Evolutionary conservation across 2,888 invertebrate genomes (phyloP), one percentile per base, ranked within the genome.

Genomic region (Pterostichus niger): DNA sequence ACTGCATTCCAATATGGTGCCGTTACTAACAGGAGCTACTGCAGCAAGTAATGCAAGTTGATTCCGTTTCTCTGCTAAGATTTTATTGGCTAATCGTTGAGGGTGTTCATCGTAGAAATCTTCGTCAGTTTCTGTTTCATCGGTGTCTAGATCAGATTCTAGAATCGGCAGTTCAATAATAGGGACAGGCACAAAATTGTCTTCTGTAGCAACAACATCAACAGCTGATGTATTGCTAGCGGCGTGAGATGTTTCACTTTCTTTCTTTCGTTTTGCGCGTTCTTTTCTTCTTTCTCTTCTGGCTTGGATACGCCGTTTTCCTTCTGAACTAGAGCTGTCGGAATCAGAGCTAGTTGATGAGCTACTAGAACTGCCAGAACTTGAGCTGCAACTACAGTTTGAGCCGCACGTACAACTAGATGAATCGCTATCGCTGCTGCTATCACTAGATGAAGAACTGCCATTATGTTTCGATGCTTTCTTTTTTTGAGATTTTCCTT

Each of bases 61-160:
- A 85, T 94, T 94, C 3, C 95, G 93, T 88, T 96, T 96, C 87
- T 96, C 95, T 10, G 94, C 94, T 71, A 95, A 89, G 79, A 95
- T 86, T 88, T 95, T 95, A 85, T 92, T 94, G 0, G 95, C 95
- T 84, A 95, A 89, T 86, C 92, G 92, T 86, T 96, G 95, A 0
- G 96, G 96, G 89, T 96, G 93, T 86, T 95, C 93, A 88, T 97
- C 96, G 88, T 96, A 97, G 89, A 96, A 96, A 86, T 96, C 96
- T 90, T 96, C 96, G 88, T 96, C 96, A 0, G 96, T 96, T 85
- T 96, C 96, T 73, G 96, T 95, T 89, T 96, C 95, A 13, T 95
- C 94, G 0, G 97, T 97, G 86, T 96, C 96, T 76, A 97, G 91
- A 89, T 97, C 97, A 0, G 96, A 95, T 90, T 97, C 97, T 46